Evolutionary conservation across 2,113 vertebrate species (phyloP).

Genomic region (Neogobius melanostomus): DNA sequence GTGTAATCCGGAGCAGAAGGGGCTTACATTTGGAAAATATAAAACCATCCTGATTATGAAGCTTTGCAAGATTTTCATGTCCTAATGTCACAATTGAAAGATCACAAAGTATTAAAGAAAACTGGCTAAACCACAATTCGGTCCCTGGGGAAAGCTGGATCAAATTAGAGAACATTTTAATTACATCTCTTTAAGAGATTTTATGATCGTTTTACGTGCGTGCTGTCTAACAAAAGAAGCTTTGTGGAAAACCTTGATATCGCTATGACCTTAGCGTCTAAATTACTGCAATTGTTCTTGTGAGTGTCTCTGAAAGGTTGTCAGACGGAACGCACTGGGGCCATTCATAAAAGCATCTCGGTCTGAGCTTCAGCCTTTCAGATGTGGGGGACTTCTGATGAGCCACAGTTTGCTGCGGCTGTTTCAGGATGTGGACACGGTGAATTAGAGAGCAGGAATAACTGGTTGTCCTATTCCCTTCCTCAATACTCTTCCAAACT

Average conservation of each 20-base stretch:
- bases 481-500: conserved; percentile 18
- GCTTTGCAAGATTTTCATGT: conserved; percentile 18
- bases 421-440: conserved; percentile 26
- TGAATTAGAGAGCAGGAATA: conserved; percentile 24
- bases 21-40: conserved; percentile 8
- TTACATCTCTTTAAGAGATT: not conserved
- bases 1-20: conserved; percentile 3
- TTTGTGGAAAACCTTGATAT: conserved; percentile 3
- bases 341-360: conserved; percentile 7
- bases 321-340: not conserved
- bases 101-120: conserved; percentile 3
- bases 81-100: not conserved
- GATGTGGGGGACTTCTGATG: not conserved
- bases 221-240: not conserved
- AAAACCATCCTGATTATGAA: not conserved
- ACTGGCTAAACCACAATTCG: not conserved
- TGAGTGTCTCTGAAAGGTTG: not conserved
- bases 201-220: not conserved
- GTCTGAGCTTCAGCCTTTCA: not conserved
- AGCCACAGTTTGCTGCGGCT: conserved; percentile 5
- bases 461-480: conserved; percentile 22
- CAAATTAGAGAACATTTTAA: conserved; percentile 7
- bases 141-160: not conserved
- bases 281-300: conserved; percentile 2
- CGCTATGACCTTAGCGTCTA: not conserved